These are phyloP conservation scores for Cataglyphis hispanica DNA, from an alignment of 1,140 invertebrate species.

Conservation along the genomic window DNA sequence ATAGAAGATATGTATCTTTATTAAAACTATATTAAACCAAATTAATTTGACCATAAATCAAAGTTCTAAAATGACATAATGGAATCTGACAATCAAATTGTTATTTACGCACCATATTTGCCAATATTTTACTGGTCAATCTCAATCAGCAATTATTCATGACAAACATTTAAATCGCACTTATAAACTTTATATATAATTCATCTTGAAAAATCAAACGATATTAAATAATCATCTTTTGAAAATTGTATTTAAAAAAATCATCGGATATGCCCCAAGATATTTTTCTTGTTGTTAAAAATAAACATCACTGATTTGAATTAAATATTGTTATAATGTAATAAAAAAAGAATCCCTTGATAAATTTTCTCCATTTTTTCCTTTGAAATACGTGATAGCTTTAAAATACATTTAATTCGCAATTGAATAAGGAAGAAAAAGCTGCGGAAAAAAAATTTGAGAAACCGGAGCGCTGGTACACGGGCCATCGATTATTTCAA, in stretches of 20 bases:
- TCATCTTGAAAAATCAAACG: background rate
- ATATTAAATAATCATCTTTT: conserved; percentile 1
- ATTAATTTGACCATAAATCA: background rate
- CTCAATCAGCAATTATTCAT: background rate
- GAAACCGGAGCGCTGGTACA: conserved; percentile 1
- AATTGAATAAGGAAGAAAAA: background rate
- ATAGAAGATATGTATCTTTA: background rate
- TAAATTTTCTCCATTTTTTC: background rate
- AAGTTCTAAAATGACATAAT: background rate
- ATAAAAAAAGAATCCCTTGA: conserved; percentile 1
- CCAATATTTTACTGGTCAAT: background rate
- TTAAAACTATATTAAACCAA: background rate
- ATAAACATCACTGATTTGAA: conserved; percentile 4
- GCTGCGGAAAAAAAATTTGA: background rate
- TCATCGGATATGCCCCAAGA: background rate
- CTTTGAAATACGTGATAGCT: background rate
- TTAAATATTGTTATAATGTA: conserved; percentile 18
- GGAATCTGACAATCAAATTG: background rate
- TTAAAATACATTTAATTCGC: conserved; percentile 18
- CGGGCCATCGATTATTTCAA: conserved; percentile 37
- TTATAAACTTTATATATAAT: background rate
- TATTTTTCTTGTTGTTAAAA: background rate
- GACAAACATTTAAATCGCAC: background rate
- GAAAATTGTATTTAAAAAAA: background rate
- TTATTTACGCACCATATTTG: background rate